These are phyloP conservation scores for Sipha maydis DNA, from an alignment of 2,888 invertebrate species.

Conservation along the genomic window DNA sequence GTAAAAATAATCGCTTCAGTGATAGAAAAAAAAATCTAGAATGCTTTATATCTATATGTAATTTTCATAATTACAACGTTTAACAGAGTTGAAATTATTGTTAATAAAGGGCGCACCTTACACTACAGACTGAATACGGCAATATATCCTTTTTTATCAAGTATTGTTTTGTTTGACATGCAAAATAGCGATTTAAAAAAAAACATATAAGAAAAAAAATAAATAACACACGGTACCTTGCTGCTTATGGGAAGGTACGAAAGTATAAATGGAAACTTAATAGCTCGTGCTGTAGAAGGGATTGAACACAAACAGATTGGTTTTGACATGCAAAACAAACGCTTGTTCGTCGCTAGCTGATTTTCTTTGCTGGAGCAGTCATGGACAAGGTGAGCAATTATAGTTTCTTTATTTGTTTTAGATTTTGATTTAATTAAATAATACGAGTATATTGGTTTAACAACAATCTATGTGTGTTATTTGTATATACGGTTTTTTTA, in stretches of 20 bases:
- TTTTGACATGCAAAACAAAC: conserved; percentile 61
- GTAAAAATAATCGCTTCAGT: neutral
- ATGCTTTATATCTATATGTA: neutral
- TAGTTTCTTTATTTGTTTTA: neutral
- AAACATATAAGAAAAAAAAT: conserved; percentile 28
- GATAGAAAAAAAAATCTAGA: neutral
- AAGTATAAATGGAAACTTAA: conserved; percentile 55
- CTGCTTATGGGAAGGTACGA: conserved; percentile 55
- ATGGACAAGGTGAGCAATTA: conserved; percentile 54
- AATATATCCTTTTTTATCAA: conserved; percentile 43
- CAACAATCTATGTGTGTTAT: neutral
- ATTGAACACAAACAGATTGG: conserved; percentile 60
- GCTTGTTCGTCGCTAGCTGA: conserved; percentile 43
- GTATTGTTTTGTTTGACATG: conserved; percentile 58
- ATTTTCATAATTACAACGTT: conserved; percentile 41
- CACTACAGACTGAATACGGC: conserved; percentile 10
- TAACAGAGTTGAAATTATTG: conserved; percentile 32
- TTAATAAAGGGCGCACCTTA: conserved; percentile 19
- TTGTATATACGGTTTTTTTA: neutral
- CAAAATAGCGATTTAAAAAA: conserved; percentile 60
- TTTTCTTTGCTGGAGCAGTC: conserved; percentile 9
- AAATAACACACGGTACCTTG: conserved; percentile 52
- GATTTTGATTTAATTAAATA: neutral
- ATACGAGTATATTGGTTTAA: neutral
- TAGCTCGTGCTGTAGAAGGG: conserved; percentile 42